Evolutionary conservation across 2,888 invertebrate species (phyloP).

Genomic region (Ashinkailepas kermadecensis): DNA sequence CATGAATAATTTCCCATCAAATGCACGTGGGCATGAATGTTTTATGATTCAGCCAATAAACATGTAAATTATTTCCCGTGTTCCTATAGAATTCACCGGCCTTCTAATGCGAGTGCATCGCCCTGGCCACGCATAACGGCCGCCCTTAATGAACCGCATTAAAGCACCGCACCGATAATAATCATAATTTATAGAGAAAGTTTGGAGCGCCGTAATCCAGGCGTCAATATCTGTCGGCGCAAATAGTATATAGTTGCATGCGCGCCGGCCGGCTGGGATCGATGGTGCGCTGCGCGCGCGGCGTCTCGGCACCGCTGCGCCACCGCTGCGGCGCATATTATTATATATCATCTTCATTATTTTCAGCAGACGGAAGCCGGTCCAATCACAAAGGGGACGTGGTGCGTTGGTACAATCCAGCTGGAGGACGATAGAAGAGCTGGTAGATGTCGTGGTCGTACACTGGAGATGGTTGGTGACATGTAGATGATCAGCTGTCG

Average conservation of each 20-base stretch:
- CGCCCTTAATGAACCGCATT: constrained; percentile 5
- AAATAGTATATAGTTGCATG: neutral
- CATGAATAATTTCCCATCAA: constrained; percentile 16
- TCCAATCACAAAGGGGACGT: neutral
- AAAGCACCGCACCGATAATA: neutral
- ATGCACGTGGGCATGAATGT: constrained; percentile 8
- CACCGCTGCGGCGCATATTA: neutral
- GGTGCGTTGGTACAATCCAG: neutral
- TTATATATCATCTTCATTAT: constrained; percentile 13
- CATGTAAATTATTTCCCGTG: constrained; percentile 14
- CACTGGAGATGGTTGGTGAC: too few relatives aligned
- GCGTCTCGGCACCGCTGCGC: neutral
- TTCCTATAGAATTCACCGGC: neutral
- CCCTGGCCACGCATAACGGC: neutral
- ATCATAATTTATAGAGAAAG: constrained; percentile 21
- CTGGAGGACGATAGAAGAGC: neutral
- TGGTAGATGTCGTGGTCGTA: neutral
- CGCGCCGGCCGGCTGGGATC: neutral
- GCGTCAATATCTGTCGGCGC: neutral
- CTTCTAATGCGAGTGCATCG: neutral
- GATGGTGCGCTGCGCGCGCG: neutral
- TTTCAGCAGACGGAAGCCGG: neutral
- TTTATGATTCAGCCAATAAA: constrained; percentile 10
- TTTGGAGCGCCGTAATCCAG: neutral
- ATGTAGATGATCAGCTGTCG: too few relatives aligned